Conservation (phyloP, 2,888 invertebrate species). For the Drosophila maculinotata region DNA sequence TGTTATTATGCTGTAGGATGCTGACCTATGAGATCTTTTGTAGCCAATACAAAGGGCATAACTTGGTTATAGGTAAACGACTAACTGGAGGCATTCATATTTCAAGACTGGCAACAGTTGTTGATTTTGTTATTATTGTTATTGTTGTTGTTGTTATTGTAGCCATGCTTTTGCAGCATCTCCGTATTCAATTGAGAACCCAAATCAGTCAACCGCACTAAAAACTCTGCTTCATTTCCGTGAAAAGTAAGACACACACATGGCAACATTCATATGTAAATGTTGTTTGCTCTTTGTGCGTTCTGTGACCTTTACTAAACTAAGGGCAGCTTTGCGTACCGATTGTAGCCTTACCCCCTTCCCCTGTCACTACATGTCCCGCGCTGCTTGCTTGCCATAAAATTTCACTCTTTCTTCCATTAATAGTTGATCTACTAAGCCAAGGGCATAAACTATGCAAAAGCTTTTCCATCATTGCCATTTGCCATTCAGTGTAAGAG, state of each 20-base stretch:
- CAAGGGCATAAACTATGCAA: constrained; percentile 73
- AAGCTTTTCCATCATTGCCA: constrained; percentile 70
- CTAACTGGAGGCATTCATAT: constrained; percentile 9
- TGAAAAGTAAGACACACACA: constrained; percentile 31
- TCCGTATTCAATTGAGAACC: constrained; percentile 54
- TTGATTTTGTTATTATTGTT: constrained; percentile 17
- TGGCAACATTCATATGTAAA: constrained; percentile 52
- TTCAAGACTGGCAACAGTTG: constrained; percentile 14
- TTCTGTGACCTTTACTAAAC: constrained; percentile 54
- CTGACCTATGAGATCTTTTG: constrained; percentile 28
- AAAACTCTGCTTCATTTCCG: constrained; percentile 60
- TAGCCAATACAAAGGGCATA: constrained; percentile 22
- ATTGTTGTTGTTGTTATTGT: constrained; percentile 18
- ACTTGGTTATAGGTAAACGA: constrained; percentile 28
- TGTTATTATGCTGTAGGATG: constrained; percentile 16
- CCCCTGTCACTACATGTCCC: neutral
- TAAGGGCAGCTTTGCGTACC: constrained; percentile 49
- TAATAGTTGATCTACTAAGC: constrained; percentile 78
- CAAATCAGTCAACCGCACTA: constrained; percentile 58
- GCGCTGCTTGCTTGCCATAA: constrained; percentile 36
- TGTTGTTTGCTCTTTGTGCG: constrained; percentile 54
- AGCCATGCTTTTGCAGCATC: constrained; percentile 17
- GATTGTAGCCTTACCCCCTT: constrained; percentile 7
- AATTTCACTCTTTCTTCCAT: constrained; percentile 68
- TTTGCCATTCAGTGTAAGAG: constrained; percentile 48